Percentiles rank a stretch among this genome's conserved stretches.
phyloP scores from a whole-genome alignment of 2,797 vertebrate genomes.

The Tokudaia tokunoshimensis region DNA sequence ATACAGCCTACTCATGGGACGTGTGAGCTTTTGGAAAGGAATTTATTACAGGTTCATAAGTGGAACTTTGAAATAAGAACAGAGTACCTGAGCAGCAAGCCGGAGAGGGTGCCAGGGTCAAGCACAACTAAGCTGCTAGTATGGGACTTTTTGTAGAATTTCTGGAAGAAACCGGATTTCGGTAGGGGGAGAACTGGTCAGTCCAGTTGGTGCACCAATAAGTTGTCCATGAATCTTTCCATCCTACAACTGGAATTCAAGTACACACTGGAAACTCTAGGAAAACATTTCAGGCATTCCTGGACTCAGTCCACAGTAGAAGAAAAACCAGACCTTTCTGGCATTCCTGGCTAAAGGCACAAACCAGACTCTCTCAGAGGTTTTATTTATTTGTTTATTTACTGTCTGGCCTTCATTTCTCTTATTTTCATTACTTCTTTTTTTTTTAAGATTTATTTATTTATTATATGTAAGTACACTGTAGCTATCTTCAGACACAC shows the following conservation, averaged over 20 bases:
- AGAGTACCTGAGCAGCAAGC: neutral
- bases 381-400: no score
- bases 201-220: neutral
- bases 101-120: no score
- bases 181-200: neutral
- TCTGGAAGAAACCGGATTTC: neutral
- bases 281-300: neutral
- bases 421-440: no score
- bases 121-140: neutral
- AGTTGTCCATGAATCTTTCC: accelerated
- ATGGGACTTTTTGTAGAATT: no score
- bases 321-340: neutral
- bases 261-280: neutral
- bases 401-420: no score
- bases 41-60: neutral
- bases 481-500: no score
- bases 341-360: no score
- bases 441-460: no score
- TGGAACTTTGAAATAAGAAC: neutral
- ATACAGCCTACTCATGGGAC: neutral
- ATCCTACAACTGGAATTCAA: neutral
- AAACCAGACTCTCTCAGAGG: no score
- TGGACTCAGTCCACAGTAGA: neutral
- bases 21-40: neutral
- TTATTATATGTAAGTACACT: no score